Percentiles rank a stretch among this genome's conserved stretches.
These are phyloP conservation scores for Hippoglossus hippoglossus DNA, from an alignment of 2,797 vertebrate species.

Conservation along the genomic window DNA sequence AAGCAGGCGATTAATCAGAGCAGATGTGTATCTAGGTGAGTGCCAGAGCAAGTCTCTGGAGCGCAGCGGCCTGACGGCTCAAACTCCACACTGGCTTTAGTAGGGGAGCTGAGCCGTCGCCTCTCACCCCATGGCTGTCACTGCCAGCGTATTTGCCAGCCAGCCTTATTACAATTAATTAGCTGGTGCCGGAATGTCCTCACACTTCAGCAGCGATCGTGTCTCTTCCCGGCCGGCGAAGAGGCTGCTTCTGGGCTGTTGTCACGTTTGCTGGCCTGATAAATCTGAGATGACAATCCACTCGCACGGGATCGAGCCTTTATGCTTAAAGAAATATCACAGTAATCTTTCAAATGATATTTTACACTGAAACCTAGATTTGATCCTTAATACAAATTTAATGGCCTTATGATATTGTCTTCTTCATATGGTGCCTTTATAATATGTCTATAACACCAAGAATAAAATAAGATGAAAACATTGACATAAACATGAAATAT, in stretches of 20 bases:
- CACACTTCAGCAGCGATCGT: conserved; percentile 76
- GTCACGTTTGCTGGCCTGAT: conserved; percentile 66
- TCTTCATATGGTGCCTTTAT: neutral
- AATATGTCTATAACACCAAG: neutral
- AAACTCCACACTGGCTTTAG: conserved; percentile 54
- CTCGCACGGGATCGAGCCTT: conserved; percentile 25
- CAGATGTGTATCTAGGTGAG: conserved; percentile 84
- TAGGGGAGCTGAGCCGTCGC: conserved; percentile 35
- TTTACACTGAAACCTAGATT: neutral
- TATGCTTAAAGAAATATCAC: conserved; percentile 15
- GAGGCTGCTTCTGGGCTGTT: conserved; percentile 69
- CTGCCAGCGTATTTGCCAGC: conserved; percentile 64
- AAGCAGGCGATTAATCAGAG: conserved; percentile 83
- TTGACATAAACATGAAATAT: neutral
- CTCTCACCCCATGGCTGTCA: conserved; percentile 72
- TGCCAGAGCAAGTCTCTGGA: conserved; percentile 74
- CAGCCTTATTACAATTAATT: conserved; percentile 84
- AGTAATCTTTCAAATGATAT: conserved; percentile 7
- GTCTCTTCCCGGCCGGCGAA: conserved; percentile 63
- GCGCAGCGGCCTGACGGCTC: conserved; percentile 59
- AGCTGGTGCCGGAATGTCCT: conserved; percentile 77
- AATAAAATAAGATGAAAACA: neutral
- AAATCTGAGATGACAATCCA: conserved; percentile 67
- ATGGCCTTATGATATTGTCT: neutral
- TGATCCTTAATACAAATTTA: neutral